phyloP scores from a whole-genome alignment of 2,888 invertebrate species.

The Hydriomena furcata region DNA sequence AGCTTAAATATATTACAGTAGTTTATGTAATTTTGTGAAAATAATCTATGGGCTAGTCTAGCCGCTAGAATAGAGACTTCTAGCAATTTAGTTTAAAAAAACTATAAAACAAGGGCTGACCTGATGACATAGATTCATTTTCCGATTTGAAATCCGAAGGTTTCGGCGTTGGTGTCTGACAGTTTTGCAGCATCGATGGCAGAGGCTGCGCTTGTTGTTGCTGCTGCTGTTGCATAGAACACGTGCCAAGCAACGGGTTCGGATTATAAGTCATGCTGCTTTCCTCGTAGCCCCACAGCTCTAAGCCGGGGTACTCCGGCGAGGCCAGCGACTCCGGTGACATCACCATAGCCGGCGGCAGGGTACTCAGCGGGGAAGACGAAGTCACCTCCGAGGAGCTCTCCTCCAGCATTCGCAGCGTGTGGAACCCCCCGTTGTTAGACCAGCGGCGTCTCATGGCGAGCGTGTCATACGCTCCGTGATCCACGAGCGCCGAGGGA shows the following conservation, averaged over 20 bases:
- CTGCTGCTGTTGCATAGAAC: constrained; percentile 80
- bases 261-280: constrained; percentile 67
- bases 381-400: constrained; percentile 90
- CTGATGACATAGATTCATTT: constrained; percentile 82
- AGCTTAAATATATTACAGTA: too few species aligned
- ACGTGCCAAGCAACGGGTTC: constrained; percentile 73
- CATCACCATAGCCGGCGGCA: constrained; percentile 89
- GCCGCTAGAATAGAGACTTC: too few species aligned
- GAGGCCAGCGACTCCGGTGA: constrained; percentile 90
- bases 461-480: constrained; percentile 74
- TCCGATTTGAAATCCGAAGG: constrained; percentile 63
- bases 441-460: constrained; percentile 91
- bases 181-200: constrained; percentile 80
- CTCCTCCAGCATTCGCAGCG: constrained; percentile 87
- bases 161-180: constrained; percentile 59
- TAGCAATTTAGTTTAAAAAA: background rate
- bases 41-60: too few species aligned
- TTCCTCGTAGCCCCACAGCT: constrained; percentile 91
- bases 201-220: constrained; percentile 76
- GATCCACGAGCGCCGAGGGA: constrained; percentile 65
- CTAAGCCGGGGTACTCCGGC: constrained; percentile 90
- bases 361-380: constrained; percentile 86
- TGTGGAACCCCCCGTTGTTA: constrained; percentile 87
- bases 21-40: too few species aligned
- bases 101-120: constrained; percentile 49